Percentiles rank a stretch among this genome's conserved stretches.
phyloP scores from a whole-genome alignment of 1,140 invertebrate genomes.

The Caenorhabditis remanei region DNA sequence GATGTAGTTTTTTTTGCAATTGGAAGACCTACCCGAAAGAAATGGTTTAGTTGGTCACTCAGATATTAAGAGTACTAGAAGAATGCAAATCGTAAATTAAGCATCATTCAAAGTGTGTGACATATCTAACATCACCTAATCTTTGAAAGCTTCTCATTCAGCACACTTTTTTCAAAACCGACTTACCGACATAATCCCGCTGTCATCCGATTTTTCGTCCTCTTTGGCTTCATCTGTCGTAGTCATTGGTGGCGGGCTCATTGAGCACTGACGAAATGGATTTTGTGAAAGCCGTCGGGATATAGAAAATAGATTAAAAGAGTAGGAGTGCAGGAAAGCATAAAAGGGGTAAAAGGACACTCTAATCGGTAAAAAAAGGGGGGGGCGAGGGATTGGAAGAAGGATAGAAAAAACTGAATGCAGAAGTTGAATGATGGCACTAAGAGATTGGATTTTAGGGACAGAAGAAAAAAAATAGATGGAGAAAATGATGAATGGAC shows the following conservation, averaged over 20 bases:
- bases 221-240: not conserved
- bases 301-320: conserved; percentile 35
- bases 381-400: not conserved
- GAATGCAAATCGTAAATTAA: too few species aligned
- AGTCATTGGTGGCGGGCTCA: not conserved
- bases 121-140: too few species aligned
- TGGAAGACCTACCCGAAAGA: not conserved
- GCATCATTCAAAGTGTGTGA: too few species aligned
- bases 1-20: not conserved
- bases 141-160: too few species aligned
- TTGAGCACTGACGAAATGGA: conserved; percentile 41
- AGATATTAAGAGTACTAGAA: too few species aligned
- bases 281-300: not conserved
- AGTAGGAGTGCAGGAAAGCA: not conserved
- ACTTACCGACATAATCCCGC: conserved; percentile 27
- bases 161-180: too few species aligned
- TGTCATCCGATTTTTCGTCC: not conserved
- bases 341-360: conserved; percentile 3
- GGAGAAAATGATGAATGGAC: too few species aligned
- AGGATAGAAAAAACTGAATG: not conserved
- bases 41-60: not conserved
- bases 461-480: not conserved
- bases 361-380: not conserved
- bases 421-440: not conserved
- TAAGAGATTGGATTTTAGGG: not conserved